Evolutionary conservation across 2,797 vertebrate genomes (phyloP), one percentile per base, ranked within the genome.

Genomic region (Odontamblyopus lacepedii): DNA sequence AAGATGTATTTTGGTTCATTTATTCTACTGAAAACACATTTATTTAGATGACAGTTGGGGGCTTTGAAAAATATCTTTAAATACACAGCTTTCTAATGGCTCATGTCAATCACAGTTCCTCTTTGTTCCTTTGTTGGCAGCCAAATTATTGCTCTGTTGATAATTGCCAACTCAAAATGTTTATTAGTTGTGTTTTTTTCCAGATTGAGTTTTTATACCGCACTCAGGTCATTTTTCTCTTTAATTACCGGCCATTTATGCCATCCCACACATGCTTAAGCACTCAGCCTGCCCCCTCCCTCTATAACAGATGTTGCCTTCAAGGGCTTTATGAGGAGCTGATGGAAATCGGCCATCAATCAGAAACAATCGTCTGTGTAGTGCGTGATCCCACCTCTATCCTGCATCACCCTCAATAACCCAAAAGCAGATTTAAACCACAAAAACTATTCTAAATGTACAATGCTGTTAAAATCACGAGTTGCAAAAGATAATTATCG

Each of bases 291-390:
- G 75, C 84, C 61, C 19, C 73, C 81, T 70, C 72, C 75, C 56
- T 30, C 80, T 63, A 76, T 83, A 82, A 81, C 89, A 91, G 88
- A 90, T 91, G 90, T 86, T 87, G 82, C 84, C 78, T 80, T 4
- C 72, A 76, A 82, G 87, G 63, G 73, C 83, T 86, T 88, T 85
- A 88, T 73, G 80, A 73, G 74, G 72, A 78, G 79, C 77, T 88
- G 86, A 81, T 81, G 84, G 77, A 80, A 89, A 91, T 76, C 83
- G 84, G 89, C 88, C 85, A 88, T 93, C 89, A 90, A 85, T 91
- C 90, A 87, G 73, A 85, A 73, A 63, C 81, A 74, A 77, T 81
- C 64, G 83, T 86, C 74, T 38, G 38, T 66, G 51, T 63, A 83
- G 74, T 67, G 75, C 81, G 71, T 83, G 75, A 86, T 84, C 82